Conservation (phyloP, 2,797 vertebrate genomes). For the Cossypha dichroa region DNA sequence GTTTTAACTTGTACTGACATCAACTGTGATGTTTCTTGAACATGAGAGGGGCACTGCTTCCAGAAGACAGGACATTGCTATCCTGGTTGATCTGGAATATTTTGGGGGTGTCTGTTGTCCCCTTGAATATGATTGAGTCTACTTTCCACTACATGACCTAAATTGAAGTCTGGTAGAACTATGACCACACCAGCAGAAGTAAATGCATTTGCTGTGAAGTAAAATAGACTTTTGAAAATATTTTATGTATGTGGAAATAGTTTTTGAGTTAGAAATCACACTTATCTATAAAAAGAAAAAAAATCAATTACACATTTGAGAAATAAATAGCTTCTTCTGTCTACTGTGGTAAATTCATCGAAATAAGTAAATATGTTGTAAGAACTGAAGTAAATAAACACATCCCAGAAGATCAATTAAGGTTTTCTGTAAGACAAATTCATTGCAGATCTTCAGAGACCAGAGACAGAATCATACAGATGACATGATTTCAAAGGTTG, state of each 20-base stretch:
- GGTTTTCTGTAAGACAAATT: background rate
- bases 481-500: background rate
- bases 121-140: background rate
- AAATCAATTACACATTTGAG: background rate
- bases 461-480: background rate
- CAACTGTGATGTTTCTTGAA: background rate
- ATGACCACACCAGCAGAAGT: background rate
- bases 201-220: background rate
- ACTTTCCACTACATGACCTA: background rate
- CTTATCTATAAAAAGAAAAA: background rate
- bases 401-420: background rate
- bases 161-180: background rate
- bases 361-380: background rate
- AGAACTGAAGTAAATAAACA: background rate
- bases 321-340: background rate
- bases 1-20: background rate
- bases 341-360: background rate
- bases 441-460: background rate
- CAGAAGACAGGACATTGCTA: background rate
- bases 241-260: background rate
- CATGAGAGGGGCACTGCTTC: background rate
- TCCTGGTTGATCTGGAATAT: background rate
- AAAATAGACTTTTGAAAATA: background rate
- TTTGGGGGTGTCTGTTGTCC: background rate
- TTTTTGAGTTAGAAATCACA: background rate